Evolutionary conservation across 23 tunicate species (phyloP).

Genomic region (Trididemnum miniatum): DNA sequence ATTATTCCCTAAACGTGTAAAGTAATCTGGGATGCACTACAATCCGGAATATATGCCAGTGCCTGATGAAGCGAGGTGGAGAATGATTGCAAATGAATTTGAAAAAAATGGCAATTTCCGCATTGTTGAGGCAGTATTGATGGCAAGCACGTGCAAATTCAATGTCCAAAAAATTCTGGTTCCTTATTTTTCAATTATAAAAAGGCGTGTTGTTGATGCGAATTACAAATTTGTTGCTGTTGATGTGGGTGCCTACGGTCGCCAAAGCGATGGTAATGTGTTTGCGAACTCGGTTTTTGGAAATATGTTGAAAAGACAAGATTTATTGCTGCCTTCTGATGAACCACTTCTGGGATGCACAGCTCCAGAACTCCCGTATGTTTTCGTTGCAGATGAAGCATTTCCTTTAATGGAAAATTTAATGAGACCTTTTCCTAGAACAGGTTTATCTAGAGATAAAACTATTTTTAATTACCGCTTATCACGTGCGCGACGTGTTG

Average conservation of each 20-base stretch:
- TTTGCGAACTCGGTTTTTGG: constrained; percentile 53
- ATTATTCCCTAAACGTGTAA: constrained; percentile 50
- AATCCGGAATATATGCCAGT: constrained; percentile 33
- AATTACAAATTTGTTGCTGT: constrained; percentile 45
- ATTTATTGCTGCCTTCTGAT: constrained; percentile 4
- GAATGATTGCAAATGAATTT: constrained; percentile 28
- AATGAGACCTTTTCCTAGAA: constrained; percentile 49
- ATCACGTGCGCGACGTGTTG: constrained; percentile 35
- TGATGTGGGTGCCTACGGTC: constrained; percentile 51
- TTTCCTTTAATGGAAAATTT: constrained; percentile 38
- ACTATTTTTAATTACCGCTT: constrained; percentile 37
- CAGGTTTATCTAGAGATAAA: not conserved
- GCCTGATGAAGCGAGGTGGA: constrained; percentile 23
- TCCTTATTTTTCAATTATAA: constrained; percentile 33
- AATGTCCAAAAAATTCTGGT: constrained; percentile 46
- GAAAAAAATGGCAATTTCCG: constrained; percentile 47
- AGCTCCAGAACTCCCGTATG: constrained; percentile 18
- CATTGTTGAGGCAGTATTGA: constrained; percentile 47
- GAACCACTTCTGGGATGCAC: not conserved
- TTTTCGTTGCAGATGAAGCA: constrained; percentile 66
- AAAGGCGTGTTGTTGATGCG: constrained; percentile 35
- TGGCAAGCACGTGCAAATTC: constrained; percentile 50
- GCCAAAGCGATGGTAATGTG: constrained; percentile 51
- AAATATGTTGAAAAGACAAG: not conserved
- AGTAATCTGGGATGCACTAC: constrained; percentile 42